Percentiles rank a stretch among this genome's conserved stretches.
Conservation (phyloP, 2,797 vertebrate species). For the Poliocrania exsul region DNA sequence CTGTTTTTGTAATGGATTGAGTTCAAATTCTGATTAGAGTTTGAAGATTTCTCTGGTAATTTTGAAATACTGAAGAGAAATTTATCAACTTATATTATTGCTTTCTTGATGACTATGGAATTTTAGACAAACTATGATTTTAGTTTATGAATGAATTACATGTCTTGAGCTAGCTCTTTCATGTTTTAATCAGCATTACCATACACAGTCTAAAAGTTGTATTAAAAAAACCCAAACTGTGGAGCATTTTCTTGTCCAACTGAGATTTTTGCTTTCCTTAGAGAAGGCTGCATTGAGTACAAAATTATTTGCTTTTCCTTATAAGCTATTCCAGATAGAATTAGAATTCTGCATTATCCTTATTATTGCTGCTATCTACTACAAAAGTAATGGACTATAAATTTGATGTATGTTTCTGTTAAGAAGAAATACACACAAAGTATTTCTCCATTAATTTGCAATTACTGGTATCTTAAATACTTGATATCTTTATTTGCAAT, state of each 20-base stretch:
- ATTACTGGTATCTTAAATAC: conserved; percentile 25
- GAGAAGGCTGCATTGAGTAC: neutral
- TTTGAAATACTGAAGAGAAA: neutral
- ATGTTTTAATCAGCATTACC: neutral
- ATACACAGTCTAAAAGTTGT: neutral
- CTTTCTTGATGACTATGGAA: neutral
- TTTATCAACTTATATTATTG: neutral
- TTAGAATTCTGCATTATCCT: conserved; percentile 1
- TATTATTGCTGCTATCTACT: neutral
- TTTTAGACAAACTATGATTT: neutral
- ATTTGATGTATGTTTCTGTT: neutral
- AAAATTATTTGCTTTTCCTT: neutral
- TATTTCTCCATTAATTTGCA: conserved; percentile 25
- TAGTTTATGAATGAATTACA: neutral
- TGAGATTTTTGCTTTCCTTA: neutral
- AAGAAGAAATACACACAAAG: neutral
- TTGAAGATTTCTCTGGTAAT: neutral
- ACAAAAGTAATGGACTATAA: neutral
- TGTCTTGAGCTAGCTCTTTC: neutral
- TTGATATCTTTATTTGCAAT: neutral
- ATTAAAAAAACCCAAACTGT: neutral
- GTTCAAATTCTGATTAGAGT: neutral
- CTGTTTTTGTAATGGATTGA: neutral
- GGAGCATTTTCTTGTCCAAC: neutral
- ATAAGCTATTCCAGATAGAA: neutral